Evolutionary conservation across 2,888 invertebrate species (phyloP), one percentile per base, ranked within the genome.

Genomic region (Megastigmus dorsalis): DNA sequence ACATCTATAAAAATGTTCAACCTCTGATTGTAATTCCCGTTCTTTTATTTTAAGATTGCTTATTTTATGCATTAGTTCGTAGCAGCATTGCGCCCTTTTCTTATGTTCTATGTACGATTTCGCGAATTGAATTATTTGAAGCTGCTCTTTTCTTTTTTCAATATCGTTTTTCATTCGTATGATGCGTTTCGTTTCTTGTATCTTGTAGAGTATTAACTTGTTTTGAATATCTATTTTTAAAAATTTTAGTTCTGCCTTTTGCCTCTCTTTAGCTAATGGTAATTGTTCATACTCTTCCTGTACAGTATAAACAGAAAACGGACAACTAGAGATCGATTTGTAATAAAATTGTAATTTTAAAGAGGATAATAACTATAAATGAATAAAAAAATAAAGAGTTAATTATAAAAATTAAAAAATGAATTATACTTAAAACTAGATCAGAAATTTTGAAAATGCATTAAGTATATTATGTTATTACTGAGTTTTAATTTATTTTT

Each of bases 101-200:
- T 68, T 65, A 20, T 72, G 41, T 1, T 75, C 77, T 1, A 72
- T 2, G 4, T 33, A 63, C 9, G 60, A 41, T 43, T 65, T 65
- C n/a, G 77, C 77, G 41, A 77, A 68, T 50, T 68, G 55, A 18
- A 77, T 75, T 23, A 77, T 57, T 50, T 60, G 23, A 2, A 57
- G 13, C 18, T 77, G 77, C 15, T 65, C 72, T 15, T 7, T 41
- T 48, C 36, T 57, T 28, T 65, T 69, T 13, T 13, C 13, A 0
- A 77, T 59, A 28, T 65, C n/a, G 3, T 55, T n/a, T 38, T 65
- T 59, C 26, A 72, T 15, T 36, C 13, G 52, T 4, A 43, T 36
- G 9, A 36, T 68, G 0, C 48, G 30, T 7, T 71, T 66, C 0
- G 60, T 36, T 20, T 71, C 74, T 5, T 77, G n/a, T 4, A 74